Evolutionary conservation across 1,140 invertebrate genomes (phyloP), one percentile per base, ranked within the genome.

Genomic region (Ptiloglossa arizonensis): DNA sequence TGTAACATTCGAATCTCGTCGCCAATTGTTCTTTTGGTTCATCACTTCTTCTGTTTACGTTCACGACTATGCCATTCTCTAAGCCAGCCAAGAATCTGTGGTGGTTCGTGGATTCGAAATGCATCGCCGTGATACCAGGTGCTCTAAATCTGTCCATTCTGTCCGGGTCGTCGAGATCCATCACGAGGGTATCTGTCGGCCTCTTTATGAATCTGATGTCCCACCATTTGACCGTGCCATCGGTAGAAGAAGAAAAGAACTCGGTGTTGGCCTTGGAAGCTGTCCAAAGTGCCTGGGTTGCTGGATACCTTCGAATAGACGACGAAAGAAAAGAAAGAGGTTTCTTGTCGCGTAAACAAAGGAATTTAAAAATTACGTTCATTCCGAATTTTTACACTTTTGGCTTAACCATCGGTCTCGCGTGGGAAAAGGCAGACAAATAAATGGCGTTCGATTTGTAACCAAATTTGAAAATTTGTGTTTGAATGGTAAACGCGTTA

Each of bases 81-180:
- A 87, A 80, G 24, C 90, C 90, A 6, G 77, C 87, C 72, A 91
- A 79, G 57, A 91, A 92, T 75, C 80, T 96, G 17, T 97, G 97
- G 2, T 97, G 96, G 89, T 98, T 97, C 1, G 97, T 97, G 1
- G 95, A 93, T 91, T 98, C 97, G 90, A 96, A 98, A 91, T 98
- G 97, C 48, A 98, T 92, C 79, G 95, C 94, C 1, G 96, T 96
- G 38, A 96, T 95, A 48, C 97, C 97, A 64, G 96, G 94, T 44
- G 96, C 96, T 64, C 94, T 94, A 1, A 94, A 93, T 9, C 95
- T 86, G 41, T 96, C 94, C 81, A 95, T 94, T 9, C 86, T 83
- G 19, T 38, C 11, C 27, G 93, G 94, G 93, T 96, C 96, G 0
- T 95, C 94, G 1, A 96, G 94, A 91, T 98, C 97, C 89, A 98